Evolutionary conservation across 2,888 invertebrate genomes (phyloP), one percentile per base, ranked within the genome.

Genomic region (Tetragonula carbonaria): DNA sequence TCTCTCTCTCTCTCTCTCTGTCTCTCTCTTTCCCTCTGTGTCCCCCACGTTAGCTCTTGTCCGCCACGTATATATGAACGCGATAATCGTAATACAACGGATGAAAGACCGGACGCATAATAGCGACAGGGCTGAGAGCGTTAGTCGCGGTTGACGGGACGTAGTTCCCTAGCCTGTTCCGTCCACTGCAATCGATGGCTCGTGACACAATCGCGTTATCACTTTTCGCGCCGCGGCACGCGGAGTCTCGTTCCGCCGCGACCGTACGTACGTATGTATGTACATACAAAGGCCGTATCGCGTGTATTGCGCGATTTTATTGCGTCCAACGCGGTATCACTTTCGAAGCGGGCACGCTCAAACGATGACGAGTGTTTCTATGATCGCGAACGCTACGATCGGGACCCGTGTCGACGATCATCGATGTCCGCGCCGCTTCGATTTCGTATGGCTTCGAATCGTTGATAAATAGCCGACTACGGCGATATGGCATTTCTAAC

Each of bases 71-170:
- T 88, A 90, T 86, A 86, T 82, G 86, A 82, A 84, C 87, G 82
- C 72, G 91, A 90, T 90, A 89, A 90, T 91, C 89, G 89, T 84
- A 83, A 89, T 89, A 85, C 90, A 90, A 86, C 86, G 84, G 84
- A 78, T 85, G 89, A 89, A 89, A 90, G 84, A 82, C 86, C 86
- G 89, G 83, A 87, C 84, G 85, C 83, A 85, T 90, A 91, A 88
- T 87, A 87, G 84, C 82, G 90, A 90, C 85, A 86, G 84, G 66
- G 72, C 72, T 66, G 80, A 71, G 85, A 73, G 84, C 87, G 86
- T 90, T 86, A 84, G 86, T 73, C 87, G 87, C 75, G 88, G 79
- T 77, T 72, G 81, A 78, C 68, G 74, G 87, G 78, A 72, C 83
- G 88, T 80, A 78, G 76, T 78, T 28, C 28, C 28, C 28, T 28